These are phyloP conservation scores for Delphinapterus leucas DNA, from an alignment of 2,113 vertebrate genomes.

Conservation along the genomic window DNA sequence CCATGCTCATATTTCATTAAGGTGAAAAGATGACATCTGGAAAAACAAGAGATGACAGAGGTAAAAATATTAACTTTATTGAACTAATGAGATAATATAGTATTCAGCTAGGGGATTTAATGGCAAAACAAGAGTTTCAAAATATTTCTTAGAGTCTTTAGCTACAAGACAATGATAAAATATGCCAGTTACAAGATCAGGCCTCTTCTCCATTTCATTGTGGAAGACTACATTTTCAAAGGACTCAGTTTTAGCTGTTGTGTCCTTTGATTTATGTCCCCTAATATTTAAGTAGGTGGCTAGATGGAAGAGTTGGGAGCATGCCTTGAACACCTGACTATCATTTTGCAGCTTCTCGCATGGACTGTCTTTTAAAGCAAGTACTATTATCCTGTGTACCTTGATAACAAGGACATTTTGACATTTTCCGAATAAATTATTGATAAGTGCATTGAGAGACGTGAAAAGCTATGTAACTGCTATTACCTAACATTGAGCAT, in stretches of 20 bases:
- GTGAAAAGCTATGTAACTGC: slow-evolving; percentile 21
- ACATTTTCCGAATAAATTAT: slow-evolving; percentile 74
- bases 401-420: slow-evolving; percentile 66
- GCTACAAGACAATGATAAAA: not conserved
- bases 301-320: slow-evolving; percentile 28
- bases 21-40: slow-evolving; percentile 35
- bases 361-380: slow-evolving; percentile 58
- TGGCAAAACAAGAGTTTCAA: not conserved
- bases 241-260: not conserved
- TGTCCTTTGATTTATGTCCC: slow-evolving; percentile 16
- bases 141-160: not conserved
- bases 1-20: slow-evolving; percentile 27
- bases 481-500: slow-evolving; percentile 47
- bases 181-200: not conserved
- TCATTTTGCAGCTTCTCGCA: slow-evolving; percentile 55
- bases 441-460: slow-evolving; percentile 55
- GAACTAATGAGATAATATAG: slow-evolving; percentile 15
- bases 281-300: not conserved
- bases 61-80: slow-evolving; percentile 24
- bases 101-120: not conserved
- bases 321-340: slow-evolving; percentile 21
- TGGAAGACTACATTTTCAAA: not conserved
- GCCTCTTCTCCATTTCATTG: not conserved
- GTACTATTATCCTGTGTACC: slow-evolving; percentile 51
- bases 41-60: slow-evolving; percentile 19